Base-by-base conservation (phyloP, 2,888 invertebrate species). In the Scaeva pyrastri region DNA sequence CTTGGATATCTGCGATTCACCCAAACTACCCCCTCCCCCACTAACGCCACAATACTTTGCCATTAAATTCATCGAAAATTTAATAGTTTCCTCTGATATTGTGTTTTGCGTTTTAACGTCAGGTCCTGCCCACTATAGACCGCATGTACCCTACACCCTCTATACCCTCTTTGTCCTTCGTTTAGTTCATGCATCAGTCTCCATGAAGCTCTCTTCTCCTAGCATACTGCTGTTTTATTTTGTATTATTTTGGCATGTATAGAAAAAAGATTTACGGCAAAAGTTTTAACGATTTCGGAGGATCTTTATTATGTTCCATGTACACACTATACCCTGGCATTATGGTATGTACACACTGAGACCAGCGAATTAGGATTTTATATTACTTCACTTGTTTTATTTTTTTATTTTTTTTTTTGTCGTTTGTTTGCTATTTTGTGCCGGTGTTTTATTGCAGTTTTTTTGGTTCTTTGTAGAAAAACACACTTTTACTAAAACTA, bases 1-100 rank as follows among this genome's bases (percentile, higher is more conserved):
- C n/a, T n/a, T n/a, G n/a, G n/a, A 31, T 31, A 31, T 31, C 31
- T 31, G 31, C 31, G 31, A 31, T 31, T 31, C 3, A 26, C 6
- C 14, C 43, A 45, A 60, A 72, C 56, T n/a, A 71, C 50, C 52
- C 48, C 56, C 86, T 41, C 52, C 48, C 56, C 86, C 66, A 82
- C 74, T 86, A 82, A 86, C 77, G 77, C 81, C 85, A 86, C 80
- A 77, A 86, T 68, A 86, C 77, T 76, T 73, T 82, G 74, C 81
- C 86, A 86, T 86, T 86, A 86, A 86, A 86, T 82, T 82, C 82
- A 86, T 82, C 86, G 86, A 86, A 82, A 86, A 86, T 86, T 86
- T 82, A 82, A 86, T 82, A 86, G 82, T 86, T 86, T 86, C 74
- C 86, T 86, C 77, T 70, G 82, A 78, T 78, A 81, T 86, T 86